These are phyloP conservation scores for Upupa epops DNA, from an alignment of 2,113 vertebrate species.

Conservation along the genomic window DNA sequence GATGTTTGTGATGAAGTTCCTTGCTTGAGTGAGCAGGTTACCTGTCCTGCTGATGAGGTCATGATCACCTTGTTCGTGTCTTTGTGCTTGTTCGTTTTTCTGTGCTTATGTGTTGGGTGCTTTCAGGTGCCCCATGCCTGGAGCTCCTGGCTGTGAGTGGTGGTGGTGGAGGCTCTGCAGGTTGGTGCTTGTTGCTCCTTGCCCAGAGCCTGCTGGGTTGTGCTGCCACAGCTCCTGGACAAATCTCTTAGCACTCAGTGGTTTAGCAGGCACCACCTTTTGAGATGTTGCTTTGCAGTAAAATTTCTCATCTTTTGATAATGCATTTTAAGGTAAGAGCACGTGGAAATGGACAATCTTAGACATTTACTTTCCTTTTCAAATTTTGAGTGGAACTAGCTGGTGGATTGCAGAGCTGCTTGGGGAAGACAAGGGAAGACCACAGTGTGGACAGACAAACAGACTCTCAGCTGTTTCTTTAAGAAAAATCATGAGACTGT, in stretches of 20 bases:
- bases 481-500: neutral
- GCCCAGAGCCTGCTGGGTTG: rapidly evolving
- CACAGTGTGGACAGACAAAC: neutral
- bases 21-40: neutral
- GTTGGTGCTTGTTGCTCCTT: neutral
- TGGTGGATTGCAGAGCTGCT: neutral
- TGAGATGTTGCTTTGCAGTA: neutral
- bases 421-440: neutral
- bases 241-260: neutral
- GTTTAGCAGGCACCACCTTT: neutral
- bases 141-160: neutral
- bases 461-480: neutral
- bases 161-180: neutral
- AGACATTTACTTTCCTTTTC: neutral
- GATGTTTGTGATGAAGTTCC: neutral
- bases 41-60: no score
- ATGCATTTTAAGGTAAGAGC: neutral
- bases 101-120: no score
- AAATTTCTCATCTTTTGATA: neutral
- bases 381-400: neutral
- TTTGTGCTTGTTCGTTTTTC: no score
- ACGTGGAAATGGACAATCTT: neutral
- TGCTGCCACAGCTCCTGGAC: neutral
- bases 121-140: neutral
- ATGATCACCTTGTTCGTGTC: neutral